Conservation (phyloP, 1,140 invertebrate species). For the Ceratosolen fusciceps region DNA sequence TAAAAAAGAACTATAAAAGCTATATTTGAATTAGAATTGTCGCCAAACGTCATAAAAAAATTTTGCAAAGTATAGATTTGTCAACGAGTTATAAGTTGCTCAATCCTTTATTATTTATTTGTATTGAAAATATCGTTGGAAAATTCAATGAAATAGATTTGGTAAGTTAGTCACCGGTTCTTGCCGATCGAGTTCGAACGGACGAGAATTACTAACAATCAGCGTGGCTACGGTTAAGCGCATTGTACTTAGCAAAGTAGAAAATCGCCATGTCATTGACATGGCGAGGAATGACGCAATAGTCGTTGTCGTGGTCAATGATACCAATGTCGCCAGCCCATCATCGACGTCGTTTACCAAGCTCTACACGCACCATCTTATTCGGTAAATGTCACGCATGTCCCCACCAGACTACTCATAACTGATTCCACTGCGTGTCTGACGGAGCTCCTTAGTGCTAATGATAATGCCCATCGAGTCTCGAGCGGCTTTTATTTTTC, state of each 20-base stretch:
- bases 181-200: background rate
- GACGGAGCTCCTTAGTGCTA: background rate
- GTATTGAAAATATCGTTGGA: too few relatives aligned
- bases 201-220: background rate
- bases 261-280: constrained; percentile 28
- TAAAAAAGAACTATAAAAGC: too few relatives aligned
- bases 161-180: too few relatives aligned
- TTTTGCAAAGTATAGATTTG: too few relatives aligned
- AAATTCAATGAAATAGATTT: too few relatives aligned
- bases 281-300: background rate
- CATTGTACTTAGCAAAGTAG: background rate
- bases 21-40: too few relatives aligned
- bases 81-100: too few relatives aligned
- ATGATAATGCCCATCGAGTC: background rate
- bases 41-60: too few relatives aligned
- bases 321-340: background rate
- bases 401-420: background rate
- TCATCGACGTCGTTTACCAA: constrained; percentile 33
- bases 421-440: too few relatives aligned
- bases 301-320: background rate
- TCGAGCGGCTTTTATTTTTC: too few relatives aligned
- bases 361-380: background rate
- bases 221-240: background rate
- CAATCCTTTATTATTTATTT: too few relatives aligned
- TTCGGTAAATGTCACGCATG: constrained; percentile 37